Base-by-base conservation (phyloP, 1,140 invertebrate genomes). In the Listronotus oregonensis region DNA sequence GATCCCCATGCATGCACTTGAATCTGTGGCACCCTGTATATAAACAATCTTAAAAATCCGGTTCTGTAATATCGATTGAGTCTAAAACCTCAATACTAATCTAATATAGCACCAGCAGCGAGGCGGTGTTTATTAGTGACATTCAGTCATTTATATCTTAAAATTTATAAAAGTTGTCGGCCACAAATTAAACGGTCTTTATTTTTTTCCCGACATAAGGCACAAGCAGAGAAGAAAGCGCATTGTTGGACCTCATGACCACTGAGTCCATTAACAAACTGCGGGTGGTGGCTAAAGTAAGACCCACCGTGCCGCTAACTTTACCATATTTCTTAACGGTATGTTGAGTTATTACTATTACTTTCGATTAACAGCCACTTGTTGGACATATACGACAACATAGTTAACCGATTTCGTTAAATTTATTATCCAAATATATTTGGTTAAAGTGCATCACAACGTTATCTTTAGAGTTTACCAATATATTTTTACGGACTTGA, bases 211-310 rank as follows among this genome's bases (percentile, higher is more conserved):
- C 55, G 42, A 58, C 42, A 58, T 44, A 12, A 46, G 42, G 12
- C 40, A 10, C 55, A 58, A 58, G 17, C 15, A 58, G 55, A 44
- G 55, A 44, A 56, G 52, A 56, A 56, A 56, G 52, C 52, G 11
- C 31, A 44, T 58, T 58, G 40, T 58, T 47, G 44, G 55, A 44
- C 39, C 55, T 34, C 42, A 43, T 44, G 11, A 58, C 27, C 31
- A 34, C 51, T 14, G 31, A 34, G 51, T 54, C 51, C 34, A 54
- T 54, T 54, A 54, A 54, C 51, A 39, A 54, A 11, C 55, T 10
- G 17, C 55, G 55, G 55, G 55, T 46, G 55, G 44, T 58, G 55
- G 40, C 21, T 58, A 44, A 58, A 58, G 42, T 58, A 34, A 58
- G 42, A 54, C 44, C 55, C 42, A 58, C 55, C 55, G 42, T 58